Base-by-base conservation (phyloP, 2,113 vertebrate species). In the Apeltes quadracus region DNA sequence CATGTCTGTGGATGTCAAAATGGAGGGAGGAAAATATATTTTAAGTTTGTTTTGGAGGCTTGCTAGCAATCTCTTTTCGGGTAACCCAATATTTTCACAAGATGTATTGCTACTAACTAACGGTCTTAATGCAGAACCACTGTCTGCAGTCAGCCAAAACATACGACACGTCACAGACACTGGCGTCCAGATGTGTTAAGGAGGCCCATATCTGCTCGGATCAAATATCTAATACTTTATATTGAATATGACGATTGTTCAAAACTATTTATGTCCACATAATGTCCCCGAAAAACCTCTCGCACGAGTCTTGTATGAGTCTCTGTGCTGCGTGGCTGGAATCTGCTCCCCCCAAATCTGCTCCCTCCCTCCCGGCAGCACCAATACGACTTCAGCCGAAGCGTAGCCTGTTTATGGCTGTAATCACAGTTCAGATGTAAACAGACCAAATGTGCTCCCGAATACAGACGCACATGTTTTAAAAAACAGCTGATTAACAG, bases 1-100 rank as follows among this genome's bases (percentile, higher is more conserved):
- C 27, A 75, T 59, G 29, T 76, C 41, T 62, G 56, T n/a, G 27
- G 65, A 80, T 84, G 73, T 14, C 18, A 74, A 34, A 67, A 66
- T 53, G 1, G n/a, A 54, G 32, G 69, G 11, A 65, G 32, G 56
- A 46, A 1, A 5, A 55, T 22, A 43, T 70, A 23, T 61, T 41
- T 11, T 27, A 43, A 27, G 22, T 18, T 67, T 7, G 36, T 55
- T 22, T 43, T 11, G 18, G 20, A 14, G 18, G 22, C 18, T 32
- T 61, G 10, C 25, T 56, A n/a, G n/a, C n/a, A n/a, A n/a, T n/a
- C n/a, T n/a, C n/a, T n/a, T n/a, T n/a, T n/a, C n/a, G n/a, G n/a
- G n/a, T n/a, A n/a, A n/a, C 6, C 36, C 57, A 39, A 8, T 23
- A 7, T 59, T 23, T 23, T 23, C 11, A 16, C 1, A 10, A 5